Evolutionary conservation across 2,888 invertebrate genomes (phyloP), one percentile per base, ranked within the genome.

Genomic region (Platynereis dumerilii): DNA sequence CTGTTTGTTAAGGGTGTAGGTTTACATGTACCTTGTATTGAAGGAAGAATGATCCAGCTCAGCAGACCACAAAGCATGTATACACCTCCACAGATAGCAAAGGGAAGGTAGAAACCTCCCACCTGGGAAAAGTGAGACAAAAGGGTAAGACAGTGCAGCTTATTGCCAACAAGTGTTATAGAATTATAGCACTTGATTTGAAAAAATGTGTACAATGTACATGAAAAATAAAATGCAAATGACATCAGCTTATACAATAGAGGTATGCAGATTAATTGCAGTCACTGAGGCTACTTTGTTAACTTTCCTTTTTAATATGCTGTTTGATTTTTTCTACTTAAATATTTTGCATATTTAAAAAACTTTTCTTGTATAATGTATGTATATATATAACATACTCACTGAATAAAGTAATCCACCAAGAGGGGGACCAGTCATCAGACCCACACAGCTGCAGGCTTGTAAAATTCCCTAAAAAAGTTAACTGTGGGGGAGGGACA

Each of bases 381-480:
- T 52, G 39, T 34, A 58, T 42, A 42, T 42, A 34, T 34, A 58
- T 58, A 26, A n/a, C 15, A 10, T 5, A 44, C 66, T 53, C 58
- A 66, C 66, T 1, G 58, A 27, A 24, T 53, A 62, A 2, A 66
- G 55, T 2, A 57, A 3, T 3, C 66, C 66, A 20, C 66, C 66
- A 0, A 66, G 15, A 7, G 62, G 62, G 5, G 66, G 66, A 27
- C 66, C 66, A 17, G 39, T 24, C 57, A 63, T 62, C 26, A 66
- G 55, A 17, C 66, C 66, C 2, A 63, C 24, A 58, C 52, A 34
- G 12, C 66, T 42, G 53, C 58, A 62, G 2, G 62, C 66, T 29
- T 63, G 58, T 10, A 66, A 58, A 20, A 66, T 58, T 15, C 66
- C 66, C 66, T 66, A 52, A 12, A 59, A 39, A 7, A 34, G 34